phyloP scores from a whole-genome alignment of 2,888 invertebrate species.

The Ramazzottius varieornatus region DNA sequence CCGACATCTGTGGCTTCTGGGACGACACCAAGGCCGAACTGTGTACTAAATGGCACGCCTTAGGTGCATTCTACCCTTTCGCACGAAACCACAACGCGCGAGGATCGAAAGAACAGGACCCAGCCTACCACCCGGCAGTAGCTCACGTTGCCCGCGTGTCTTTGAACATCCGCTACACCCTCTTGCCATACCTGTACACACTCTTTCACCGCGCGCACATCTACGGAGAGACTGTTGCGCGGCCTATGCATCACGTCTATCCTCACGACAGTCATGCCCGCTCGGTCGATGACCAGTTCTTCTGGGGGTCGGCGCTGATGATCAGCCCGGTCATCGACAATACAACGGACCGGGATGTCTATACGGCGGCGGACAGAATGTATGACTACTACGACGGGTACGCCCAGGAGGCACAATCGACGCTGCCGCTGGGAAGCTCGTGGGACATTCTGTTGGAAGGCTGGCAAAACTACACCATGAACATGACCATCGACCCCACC shows the following conservation, averaged over 20 bases:
- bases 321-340: slow-evolving; percentile 35
- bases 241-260: slow-evolving; percentile 49
- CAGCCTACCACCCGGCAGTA: slow-evolving; percentile 44
- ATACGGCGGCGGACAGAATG: background rate
- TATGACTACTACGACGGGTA: slow-evolving; percentile 1
- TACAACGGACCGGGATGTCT: background rate
- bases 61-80: slow-evolving; percentile 19
- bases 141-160: slow-evolving; percentile 37
- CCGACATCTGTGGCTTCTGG: slow-evolving; percentile 16
- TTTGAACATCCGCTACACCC: slow-evolving; percentile 37
- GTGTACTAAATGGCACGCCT: slow-evolving; percentile 7
- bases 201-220: slow-evolving; percentile 44
- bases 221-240: slow-evolving; percentile 42
- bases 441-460: no score
- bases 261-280: slow-evolving; percentile 32
- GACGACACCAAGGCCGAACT: slow-evolving; percentile 6
- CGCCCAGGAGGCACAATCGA: background rate
- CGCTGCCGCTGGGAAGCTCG: no score
- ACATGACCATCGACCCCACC: no score
- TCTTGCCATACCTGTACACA: slow-evolving; percentile 53
- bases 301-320: slow-evolving; percentile 46
- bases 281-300: slow-evolving; percentile 42
- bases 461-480: background rate
- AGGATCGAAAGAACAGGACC: slow-evolving; percentile 39
- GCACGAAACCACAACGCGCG: slow-evolving; percentile 13